Conservation (phyloP, 1,140 invertebrate species). For the Achroia grisella region DNA sequence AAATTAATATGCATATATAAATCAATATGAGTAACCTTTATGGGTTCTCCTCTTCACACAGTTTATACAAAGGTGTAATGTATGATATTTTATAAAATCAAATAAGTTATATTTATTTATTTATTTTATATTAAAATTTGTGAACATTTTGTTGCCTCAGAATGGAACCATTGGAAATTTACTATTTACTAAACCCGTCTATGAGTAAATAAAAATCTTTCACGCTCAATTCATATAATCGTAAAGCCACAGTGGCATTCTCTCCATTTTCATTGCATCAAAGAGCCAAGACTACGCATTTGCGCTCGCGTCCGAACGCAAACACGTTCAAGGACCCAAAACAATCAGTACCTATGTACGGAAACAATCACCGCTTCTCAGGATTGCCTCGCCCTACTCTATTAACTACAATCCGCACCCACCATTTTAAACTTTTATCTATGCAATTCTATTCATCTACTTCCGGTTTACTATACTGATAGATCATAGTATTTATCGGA, state of each 20-base stretch:
- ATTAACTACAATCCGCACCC: conserved; percentile 1
- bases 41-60: too few species aligned
- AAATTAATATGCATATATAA: too few species aligned
- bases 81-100: too few species aligned
- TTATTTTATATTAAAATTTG: too few species aligned
- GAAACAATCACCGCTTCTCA: conserved; percentile 11
- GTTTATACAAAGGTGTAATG: too few species aligned
- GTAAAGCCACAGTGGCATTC: conserved; percentile 15
- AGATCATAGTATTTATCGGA: too few species aligned
- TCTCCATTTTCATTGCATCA: conserved; percentile 11
- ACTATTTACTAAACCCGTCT: neutral
- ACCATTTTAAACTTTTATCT: neutral
- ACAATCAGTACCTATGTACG: conserved; percentile 15
- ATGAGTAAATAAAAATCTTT: neutral
- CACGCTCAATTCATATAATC: conserved; percentile 11
- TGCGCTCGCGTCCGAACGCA: conserved; percentile 15
- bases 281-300: conserved; percentile 11
- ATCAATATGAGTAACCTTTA: too few species aligned
- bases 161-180: too few species aligned
- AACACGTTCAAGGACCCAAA: conserved; percentile 28
- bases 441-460: neutral
- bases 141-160: too few species aligned
- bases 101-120: too few species aligned
- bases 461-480: too few species aligned
- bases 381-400: conserved; percentile 10